Evolutionary conservation across 2,797 vertebrate species (phyloP).

Genomic region (Naso thynnoides): DNA sequence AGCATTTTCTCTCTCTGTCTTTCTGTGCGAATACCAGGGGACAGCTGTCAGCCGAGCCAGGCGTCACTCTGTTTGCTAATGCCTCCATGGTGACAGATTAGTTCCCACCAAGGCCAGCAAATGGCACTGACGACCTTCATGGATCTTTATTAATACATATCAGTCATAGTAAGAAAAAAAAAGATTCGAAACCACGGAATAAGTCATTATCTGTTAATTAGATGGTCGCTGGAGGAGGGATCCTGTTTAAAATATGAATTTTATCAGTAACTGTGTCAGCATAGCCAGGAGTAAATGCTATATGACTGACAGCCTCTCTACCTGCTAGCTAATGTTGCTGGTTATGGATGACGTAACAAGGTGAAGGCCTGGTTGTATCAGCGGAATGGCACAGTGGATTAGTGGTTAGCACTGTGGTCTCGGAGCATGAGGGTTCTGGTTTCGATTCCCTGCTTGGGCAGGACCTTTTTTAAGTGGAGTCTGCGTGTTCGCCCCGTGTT

Average conservation of each 20-base stretch:
- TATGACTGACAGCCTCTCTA: conserved; percentile 11
- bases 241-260: conserved; percentile 38
- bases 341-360: conserved; percentile 15
- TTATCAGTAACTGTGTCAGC: conserved; percentile 43
- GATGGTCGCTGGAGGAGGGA: conserved; percentile 47
- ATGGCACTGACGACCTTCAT: conserved; percentile 42
- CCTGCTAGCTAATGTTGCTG: conserved; percentile 22
- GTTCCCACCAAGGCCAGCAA: conserved; percentile 40
- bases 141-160: conserved; percentile 51
- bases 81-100: conserved; percentile 45
- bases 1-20: conserved; percentile 15
- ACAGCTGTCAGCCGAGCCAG: conserved; percentile 54
- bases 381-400: no score
- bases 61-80: conserved; percentile 52
- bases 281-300: not conserved
- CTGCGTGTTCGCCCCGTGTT: no score
- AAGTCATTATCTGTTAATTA: conserved; percentile 57
- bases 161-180: conserved; percentile 19
- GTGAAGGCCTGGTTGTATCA: conserved; percentile 29
- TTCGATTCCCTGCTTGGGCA: no score
- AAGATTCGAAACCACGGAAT: conserved; percentile 15
- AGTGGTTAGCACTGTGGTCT: no score
- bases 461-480: no score
- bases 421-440: no score
- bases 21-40: conserved; percentile 32